Percentiles rank a stretch among this genome's conserved stretches.
These are phyloP conservation scores for Amblyopsis hoosieri DNA, from an alignment of 2,797 vertebrate species.

Conservation along the genomic window DNA sequence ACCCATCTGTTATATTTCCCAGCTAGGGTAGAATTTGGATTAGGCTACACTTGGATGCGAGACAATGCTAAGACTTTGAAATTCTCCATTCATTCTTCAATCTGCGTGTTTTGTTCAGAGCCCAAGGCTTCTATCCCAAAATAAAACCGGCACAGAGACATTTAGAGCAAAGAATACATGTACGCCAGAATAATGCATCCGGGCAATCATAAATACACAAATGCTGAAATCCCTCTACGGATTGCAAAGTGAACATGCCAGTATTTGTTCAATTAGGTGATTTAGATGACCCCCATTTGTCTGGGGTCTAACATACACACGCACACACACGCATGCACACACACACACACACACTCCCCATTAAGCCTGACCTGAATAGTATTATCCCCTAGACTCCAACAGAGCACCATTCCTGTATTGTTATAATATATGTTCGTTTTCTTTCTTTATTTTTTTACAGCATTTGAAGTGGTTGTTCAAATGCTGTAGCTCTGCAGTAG, in stretches of 20 bases:
- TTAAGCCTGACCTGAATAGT: not conserved
- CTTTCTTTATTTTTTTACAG: no score
- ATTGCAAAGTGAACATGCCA: no score
- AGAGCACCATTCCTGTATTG: not conserved
- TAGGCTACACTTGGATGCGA: slow-evolving; percentile 27
- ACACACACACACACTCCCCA: slow-evolving; percentile 1
- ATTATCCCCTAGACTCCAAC: no score
- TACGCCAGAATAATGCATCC: no score
- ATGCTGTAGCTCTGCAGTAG: not conserved
- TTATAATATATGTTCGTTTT: not conserved
- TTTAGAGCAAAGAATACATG: not conserved
- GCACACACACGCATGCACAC: not conserved
- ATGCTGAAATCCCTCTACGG: no score
- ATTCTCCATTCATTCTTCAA: not conserved
- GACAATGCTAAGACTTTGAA: slow-evolving; percentile 25
- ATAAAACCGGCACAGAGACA: slow-evolving; percentile 1
- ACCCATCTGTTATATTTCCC: slow-evolving; percentile 48
- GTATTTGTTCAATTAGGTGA: not conserved
- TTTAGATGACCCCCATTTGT: not conserved
- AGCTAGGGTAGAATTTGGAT: slow-evolving; percentile 26
- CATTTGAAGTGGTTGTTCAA: not conserved
- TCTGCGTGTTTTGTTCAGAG: slow-evolving; percentile 28
- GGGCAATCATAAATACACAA: no score
- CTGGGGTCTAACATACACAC: not conserved
- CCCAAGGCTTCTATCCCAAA: slow-evolving; percentile 1